phyloP scores from a whole-genome alignment of 2,888 invertebrate species.

The Andricus quercusramuli region DNA sequence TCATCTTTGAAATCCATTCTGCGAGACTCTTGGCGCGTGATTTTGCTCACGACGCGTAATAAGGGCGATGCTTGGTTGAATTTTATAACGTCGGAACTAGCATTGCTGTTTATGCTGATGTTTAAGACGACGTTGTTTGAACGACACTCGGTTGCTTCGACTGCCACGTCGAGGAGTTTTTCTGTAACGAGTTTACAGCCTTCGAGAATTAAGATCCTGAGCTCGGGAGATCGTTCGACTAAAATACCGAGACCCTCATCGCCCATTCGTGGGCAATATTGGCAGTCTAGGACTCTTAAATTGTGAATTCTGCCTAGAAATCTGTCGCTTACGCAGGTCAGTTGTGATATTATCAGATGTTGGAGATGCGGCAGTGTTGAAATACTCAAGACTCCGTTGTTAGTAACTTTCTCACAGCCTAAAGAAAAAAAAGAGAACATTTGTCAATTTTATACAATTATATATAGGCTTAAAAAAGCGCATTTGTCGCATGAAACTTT shows the following conservation, averaged over 20 bases:
- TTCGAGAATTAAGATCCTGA: constrained; percentile 21
- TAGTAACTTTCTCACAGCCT: constrained; percentile 21
- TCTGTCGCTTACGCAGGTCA: background rate
- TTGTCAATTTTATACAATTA: background rate
- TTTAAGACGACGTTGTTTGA: background rate
- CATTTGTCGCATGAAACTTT: no score
- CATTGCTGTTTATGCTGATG: constrained; percentile 7
- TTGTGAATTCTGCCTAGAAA: constrained; percentile 9
- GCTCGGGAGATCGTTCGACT: constrained; percentile 17
- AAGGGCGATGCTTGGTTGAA: constrained; percentile 18
- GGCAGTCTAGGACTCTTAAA: constrained; percentile 20
- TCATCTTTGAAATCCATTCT: constrained; percentile 23
- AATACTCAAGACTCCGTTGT: constrained; percentile 27
- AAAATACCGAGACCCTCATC: constrained; percentile 30
- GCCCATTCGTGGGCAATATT: constrained; percentile 22
- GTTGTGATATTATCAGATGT: constrained; percentile 11
- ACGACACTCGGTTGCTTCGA: constrained; percentile 13
- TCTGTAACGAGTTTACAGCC: constrained; percentile 19
- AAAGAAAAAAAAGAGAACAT: background rate
- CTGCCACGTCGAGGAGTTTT: constrained; percentile 24
- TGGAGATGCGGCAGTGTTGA: constrained; percentile 18
- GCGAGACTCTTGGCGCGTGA: constrained; percentile 1
- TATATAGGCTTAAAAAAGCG: background rate
- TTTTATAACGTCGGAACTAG: background rate
- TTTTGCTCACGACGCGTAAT: constrained; percentile 4